phyloP scores from a whole-genome alignment of 2,113 vertebrate genomes.

The Macquaria ambigua region DNA sequence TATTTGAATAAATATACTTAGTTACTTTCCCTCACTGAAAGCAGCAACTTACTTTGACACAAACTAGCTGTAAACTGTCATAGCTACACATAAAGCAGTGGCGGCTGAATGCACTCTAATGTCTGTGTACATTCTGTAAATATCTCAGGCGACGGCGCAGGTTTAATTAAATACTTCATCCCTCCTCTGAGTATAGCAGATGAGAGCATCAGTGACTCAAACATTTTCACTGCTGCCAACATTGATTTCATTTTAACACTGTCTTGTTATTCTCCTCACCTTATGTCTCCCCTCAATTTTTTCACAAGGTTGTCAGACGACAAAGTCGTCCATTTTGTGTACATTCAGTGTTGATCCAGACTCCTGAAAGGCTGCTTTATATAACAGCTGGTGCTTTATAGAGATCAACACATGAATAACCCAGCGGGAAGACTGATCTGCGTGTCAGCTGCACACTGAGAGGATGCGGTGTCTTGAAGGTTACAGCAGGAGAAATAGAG shows the following conservation, averaged over 20 bases:
- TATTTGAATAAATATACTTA: too few relatives aligned
- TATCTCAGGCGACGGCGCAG: slow-evolving; percentile 1
- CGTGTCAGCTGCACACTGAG: background rate
- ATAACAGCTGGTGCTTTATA: slow-evolving; percentile 13
- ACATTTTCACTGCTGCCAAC: background rate
- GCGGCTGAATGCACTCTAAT: background rate
- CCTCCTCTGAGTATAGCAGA: slow-evolving; percentile 14
- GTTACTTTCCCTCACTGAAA: background rate
- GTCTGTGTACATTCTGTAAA: background rate
- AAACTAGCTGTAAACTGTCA: slow-evolving; percentile 9
- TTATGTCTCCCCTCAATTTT: too few relatives aligned
- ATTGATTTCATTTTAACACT: background rate
- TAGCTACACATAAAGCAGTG: background rate
- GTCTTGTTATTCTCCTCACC: background rate
- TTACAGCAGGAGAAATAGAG: background rate
- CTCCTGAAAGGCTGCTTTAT: slow-evolving; percentile 18
- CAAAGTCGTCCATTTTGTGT: slow-evolving; percentile 9
- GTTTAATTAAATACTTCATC: slow-evolving; percentile 1
- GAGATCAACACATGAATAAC: slow-evolving; percentile 30
- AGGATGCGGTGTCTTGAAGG: background rate
- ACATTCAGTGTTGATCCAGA: slow-evolving; percentile 12
- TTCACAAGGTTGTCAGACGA: background rate
- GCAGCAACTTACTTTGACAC: background rate
- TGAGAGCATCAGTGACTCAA: slow-evolving; percentile 23
- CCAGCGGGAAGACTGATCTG: slow-evolving; percentile 4